phyloP scores from a whole-genome alignment of 2,797 vertebrate genomes.

The Alfaro cultratus region DNA sequence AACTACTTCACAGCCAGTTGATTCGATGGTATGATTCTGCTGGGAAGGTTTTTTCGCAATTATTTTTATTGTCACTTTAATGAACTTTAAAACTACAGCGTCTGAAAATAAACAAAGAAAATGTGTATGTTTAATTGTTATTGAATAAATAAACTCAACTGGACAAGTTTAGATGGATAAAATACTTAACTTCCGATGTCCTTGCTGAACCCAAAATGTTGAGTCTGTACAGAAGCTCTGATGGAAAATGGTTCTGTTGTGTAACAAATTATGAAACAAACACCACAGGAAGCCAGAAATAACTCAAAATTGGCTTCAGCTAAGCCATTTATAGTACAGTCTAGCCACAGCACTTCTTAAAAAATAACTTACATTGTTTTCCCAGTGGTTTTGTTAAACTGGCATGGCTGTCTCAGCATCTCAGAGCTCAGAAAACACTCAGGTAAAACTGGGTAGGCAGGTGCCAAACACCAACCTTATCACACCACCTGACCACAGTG shows the following conservation, averaged over 20 bases:
- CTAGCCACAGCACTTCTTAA: background rate
- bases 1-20: background rate
- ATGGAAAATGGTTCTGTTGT: background rate
- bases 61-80: no score
- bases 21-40: no score
- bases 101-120: no score
- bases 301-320: background rate
- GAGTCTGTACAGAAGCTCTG: background rate
- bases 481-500: conserved; percentile 10
- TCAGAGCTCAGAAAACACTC: background rate
- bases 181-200: no score
- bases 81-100: no score
- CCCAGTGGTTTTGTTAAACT: background rate
- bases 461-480: background rate
- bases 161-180: no score
- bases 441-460: background rate
- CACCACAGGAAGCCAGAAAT: background rate
- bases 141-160: no score
- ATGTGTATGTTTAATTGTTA: no score
- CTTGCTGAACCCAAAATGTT: no score
- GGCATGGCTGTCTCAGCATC: background rate
- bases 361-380: background rate
- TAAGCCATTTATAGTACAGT: background rate
- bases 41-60: no score
- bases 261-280: background rate